Conservation (phyloP, 2,113 vertebrate genomes). For the rat (Rattus norvegicus) region GRCr8 NC_086021.1:74802001-74802500, state of each 20-base stretch:
- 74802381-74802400: background rate
- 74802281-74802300: background rate
- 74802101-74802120: constrained; percentile 11
- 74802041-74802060: background rate
- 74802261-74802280: background rate
- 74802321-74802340: background rate
- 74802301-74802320: background rate
- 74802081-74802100: background rate
- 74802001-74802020: constrained; percentile 43
- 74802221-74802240: too few species aligned
- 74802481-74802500: background rate
- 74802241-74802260: background rate
- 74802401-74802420: background rate
- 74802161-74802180: constrained; percentile 63
- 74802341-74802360: background rate
- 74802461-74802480: background rate
- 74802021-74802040: background rate
- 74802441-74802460: background rate
- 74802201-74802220: background rate
- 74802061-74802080: constrained; percentile 9
- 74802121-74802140: background rate
- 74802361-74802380: background rate
- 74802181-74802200: constrained; percentile 63
- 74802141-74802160: background rate
- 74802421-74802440: background rate